Percentiles rank a stretch among this genome's conserved stretches.
phyloP scores from a whole-genome alignment of 2,113 vertebrate species.

The Misgurnus anguillicaudatus region DNA sequence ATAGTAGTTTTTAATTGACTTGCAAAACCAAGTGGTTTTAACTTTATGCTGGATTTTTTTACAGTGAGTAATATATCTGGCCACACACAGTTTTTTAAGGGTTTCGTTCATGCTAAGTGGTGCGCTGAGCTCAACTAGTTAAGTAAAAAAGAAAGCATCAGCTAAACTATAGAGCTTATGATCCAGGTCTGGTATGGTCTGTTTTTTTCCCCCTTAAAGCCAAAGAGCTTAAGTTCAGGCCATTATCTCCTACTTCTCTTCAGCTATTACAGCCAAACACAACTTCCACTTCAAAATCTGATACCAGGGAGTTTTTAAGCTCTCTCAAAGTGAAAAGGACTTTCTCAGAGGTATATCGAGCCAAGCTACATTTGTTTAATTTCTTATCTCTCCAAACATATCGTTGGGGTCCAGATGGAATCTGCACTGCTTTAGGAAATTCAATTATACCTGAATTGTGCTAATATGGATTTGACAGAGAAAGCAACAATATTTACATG shows the following conservation, averaged over 20 bases:
- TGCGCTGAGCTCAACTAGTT: too few relatives aligned
- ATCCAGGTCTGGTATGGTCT: slow-evolving; percentile 33
- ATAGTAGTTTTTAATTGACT: too few relatives aligned
- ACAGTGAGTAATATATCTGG: too few relatives aligned
- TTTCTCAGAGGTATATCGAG: slow-evolving; percentile 64
- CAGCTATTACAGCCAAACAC: slow-evolving; percentile 64
- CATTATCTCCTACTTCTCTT: slow-evolving; percentile 54
- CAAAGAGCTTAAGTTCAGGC: not conserved
- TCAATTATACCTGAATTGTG: slow-evolving; percentile 61
- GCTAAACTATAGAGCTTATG: too few relatives aligned
- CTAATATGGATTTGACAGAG: slow-evolving; percentile 55
- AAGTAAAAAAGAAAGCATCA: too few relatives aligned
- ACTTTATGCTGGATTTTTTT: too few relatives aligned
- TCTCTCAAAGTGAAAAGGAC: slow-evolving; percentile 48
- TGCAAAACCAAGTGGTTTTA: too few relatives aligned
- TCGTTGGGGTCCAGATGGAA: slow-evolving; percentile 68
- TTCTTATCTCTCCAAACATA: slow-evolving; percentile 75
- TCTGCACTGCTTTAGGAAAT: slow-evolving; percentile 69
- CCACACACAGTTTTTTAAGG: too few relatives aligned
- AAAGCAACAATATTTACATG: slow-evolving; percentile 73
- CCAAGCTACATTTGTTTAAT: slow-evolving; percentile 57
- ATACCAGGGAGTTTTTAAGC: slow-evolving; percentile 61
- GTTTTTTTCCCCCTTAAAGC: slow-evolving; percentile 48
- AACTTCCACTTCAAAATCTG: slow-evolving; percentile 65
- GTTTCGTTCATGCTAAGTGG: too few relatives aligned